Evolutionary conservation across 2,888 invertebrate species (phyloP).

Genomic region (Uropetala carovei): DNA sequence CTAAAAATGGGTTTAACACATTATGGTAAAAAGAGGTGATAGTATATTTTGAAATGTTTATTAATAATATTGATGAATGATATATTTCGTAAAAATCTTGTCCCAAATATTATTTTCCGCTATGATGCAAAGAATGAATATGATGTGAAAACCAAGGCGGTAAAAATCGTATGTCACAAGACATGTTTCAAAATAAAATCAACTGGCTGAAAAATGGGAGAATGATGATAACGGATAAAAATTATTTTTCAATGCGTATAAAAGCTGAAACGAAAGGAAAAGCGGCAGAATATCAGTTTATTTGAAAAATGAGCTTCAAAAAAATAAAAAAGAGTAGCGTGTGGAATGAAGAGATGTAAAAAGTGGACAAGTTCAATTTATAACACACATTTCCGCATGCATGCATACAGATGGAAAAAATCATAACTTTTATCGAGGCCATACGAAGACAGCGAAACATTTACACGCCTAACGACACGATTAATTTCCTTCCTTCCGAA

Average conservation of each 20-base stretch:
- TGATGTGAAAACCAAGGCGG: too few species aligned
- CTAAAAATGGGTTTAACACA: neutral
- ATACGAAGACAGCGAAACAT: too few species aligned
- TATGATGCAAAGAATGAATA: too few species aligned
- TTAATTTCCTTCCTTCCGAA: too few species aligned
- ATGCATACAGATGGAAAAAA: constrained; percentile 18
- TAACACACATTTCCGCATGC: constrained; percentile 30
- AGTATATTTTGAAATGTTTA: too few species aligned
- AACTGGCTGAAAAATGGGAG: too few species aligned
- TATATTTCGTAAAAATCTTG: too few species aligned
- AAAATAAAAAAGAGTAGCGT: neutral
- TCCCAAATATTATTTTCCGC: too few species aligned
- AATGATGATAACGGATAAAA: too few species aligned
- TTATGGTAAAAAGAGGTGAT: neutral
- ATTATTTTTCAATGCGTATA: neutral
- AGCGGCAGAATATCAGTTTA: constrained; percentile 23
- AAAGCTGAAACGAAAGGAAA: constrained; percentile 3
- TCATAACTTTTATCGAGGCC: neutral
- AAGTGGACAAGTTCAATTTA: neutral
- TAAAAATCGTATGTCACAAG: neutral
- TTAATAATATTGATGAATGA: too few species aligned
- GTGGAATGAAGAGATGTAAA: constrained; percentile 13
- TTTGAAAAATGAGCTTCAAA: constrained; percentile 14
- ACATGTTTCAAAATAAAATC: neutral
- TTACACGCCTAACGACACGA: too few species aligned